phyloP scores from a whole-genome alignment of 2,113 vertebrate genomes.

The Trichomycterus rosablanca region DNA sequence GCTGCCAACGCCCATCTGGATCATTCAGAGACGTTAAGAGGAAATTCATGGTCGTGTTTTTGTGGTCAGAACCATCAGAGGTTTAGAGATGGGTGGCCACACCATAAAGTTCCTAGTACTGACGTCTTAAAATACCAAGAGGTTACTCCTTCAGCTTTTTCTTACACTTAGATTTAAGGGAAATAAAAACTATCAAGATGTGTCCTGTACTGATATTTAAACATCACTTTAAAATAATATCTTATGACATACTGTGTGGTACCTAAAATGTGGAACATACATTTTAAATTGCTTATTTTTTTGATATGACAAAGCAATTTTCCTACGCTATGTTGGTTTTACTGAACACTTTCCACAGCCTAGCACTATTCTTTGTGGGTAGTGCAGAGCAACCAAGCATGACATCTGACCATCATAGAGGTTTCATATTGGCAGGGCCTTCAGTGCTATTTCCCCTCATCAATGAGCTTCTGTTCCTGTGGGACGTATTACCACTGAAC shows the following conservation, averaged over 20 bases:
- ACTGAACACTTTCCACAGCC: constrained; percentile 7
- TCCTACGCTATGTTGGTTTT: constrained; percentile 30
- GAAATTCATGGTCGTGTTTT: constrained; percentile 8
- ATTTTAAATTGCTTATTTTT: constrained; percentile 14
- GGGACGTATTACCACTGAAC: constrained; percentile 24
- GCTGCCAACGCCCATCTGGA: not conserved
- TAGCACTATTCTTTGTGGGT: constrained; percentile 36
- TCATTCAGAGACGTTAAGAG: constrained; percentile 6
- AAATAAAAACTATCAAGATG: not conserved
- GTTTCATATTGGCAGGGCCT: constrained; percentile 33
- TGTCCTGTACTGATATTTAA: not conserved
- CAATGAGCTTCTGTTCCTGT: constrained; percentile 34
- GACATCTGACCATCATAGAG: constrained; percentile 39
- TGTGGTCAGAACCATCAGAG: constrained; percentile 8
- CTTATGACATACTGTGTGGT: not conserved
- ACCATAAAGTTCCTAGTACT: not conserved
- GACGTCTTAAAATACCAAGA: not conserved
- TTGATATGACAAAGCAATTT: constrained; percentile 15
- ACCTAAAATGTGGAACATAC: not conserved
- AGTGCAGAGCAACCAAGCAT: constrained; percentile 36
- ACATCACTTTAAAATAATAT: not conserved
- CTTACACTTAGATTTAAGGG: not conserved
- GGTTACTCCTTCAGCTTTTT: not conserved
- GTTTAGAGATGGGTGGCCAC: not conserved
- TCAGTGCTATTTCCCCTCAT: constrained; percentile 34